phyloP scores from a whole-genome alignment of 2,888 invertebrate genomes.

The Tribolium freemani region DNA sequence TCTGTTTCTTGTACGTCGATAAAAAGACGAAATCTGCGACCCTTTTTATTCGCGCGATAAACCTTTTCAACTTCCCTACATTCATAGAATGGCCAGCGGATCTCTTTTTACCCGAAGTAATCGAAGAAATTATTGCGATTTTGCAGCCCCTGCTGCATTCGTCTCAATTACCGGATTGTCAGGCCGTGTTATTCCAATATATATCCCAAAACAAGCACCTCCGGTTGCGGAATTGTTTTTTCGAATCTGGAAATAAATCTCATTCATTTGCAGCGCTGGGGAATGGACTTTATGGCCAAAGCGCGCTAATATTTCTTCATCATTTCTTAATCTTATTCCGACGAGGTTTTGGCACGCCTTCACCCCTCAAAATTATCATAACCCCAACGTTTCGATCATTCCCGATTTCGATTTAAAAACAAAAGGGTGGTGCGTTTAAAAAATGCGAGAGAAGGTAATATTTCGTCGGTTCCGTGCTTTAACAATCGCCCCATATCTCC shows the following conservation, averaged over 20 bases:
- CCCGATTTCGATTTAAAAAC: conserved; percentile 23
- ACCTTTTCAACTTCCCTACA: not conserved
- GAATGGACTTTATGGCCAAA: conserved; percentile 49
- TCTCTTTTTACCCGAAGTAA: not conserved
- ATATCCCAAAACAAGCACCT: conserved; percentile 39
- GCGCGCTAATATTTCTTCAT: conserved; percentile 54
- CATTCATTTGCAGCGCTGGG: conserved; percentile 46
- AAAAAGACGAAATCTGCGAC: conserved; percentile 7
- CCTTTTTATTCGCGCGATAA: not conserved
- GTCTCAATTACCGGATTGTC: conserved; percentile 42
- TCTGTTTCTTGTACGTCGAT: not conserved
- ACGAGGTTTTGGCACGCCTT: conserved; percentile 34
- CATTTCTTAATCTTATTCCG: conserved; percentile 55
- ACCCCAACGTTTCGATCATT: conserved; percentile 17
- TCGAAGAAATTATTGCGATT: not conserved
- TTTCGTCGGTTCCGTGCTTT: conserved; percentile 32
- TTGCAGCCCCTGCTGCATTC: conserved; percentile 15
- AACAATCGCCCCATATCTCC: conserved; percentile 39
- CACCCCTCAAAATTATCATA: conserved; percentile 42
- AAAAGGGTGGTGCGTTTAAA: conserved; percentile 17
- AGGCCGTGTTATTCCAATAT: conserved; percentile 19
- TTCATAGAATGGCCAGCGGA: not conserved
- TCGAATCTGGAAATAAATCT: conserved; percentile 46
- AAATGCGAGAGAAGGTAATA: conserved; percentile 22
- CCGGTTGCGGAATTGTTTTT: conserved; percentile 42